These are phyloP conservation scores for Globodera ellingtonae DNA, from an alignment of 1,140 invertebrate genomes.

Conservation along the genomic window DNA sequence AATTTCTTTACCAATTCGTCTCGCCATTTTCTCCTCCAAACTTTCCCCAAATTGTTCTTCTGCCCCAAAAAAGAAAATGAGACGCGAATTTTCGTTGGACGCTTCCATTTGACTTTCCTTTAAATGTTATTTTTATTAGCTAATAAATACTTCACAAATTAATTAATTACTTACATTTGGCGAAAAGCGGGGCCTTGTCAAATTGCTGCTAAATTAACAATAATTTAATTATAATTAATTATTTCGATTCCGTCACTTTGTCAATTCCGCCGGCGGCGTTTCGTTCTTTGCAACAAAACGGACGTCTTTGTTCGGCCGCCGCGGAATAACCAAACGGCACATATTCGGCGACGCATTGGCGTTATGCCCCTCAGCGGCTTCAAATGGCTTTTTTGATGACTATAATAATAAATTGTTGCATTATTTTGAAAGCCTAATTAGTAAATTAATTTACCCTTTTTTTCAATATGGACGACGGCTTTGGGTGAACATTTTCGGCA, in stretches of 20 bases:
- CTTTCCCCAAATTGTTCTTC: background rate
- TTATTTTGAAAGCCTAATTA: background rate
- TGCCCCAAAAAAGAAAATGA: background rate
- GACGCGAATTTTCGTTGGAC: background rate
- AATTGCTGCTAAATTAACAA: background rate
- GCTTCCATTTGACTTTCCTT: background rate
- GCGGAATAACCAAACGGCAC: background rate
- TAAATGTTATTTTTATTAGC: background rate
- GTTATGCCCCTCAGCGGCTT: background rate
- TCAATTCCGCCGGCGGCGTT: too few species aligned
- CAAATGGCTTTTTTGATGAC: background rate
- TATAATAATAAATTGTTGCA: too few species aligned
- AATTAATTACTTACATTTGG: background rate
- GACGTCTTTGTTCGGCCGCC: background rate
- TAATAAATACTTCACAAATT: background rate
- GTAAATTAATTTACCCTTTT: background rate
- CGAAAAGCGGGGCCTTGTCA: background rate
- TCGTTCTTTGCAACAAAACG: background rate
- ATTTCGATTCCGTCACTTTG: background rate
- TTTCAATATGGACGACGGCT: background rate
- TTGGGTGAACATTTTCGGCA: background rate
- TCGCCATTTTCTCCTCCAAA: background rate
- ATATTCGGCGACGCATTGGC: background rate
- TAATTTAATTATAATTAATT: background rate
- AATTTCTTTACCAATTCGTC: background rate